Conservation (phyloP, 2,113 vertebrate genomes). For the Stigmatopora argus region DNA sequence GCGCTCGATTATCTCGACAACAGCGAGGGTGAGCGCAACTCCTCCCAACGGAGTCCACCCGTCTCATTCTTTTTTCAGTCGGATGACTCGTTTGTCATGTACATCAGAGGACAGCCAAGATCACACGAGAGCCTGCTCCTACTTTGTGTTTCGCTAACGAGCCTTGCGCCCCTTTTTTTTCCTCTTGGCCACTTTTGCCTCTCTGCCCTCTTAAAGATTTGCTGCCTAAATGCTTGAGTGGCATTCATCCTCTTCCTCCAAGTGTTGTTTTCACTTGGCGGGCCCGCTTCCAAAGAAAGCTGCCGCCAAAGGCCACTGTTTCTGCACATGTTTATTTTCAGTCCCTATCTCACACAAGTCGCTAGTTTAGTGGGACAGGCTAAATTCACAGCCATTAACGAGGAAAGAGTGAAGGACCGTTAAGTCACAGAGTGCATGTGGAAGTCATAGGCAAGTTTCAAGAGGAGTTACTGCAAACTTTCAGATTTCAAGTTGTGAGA, state of each 20-base stretch:
- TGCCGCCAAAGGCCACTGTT: neutral
- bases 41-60: conserved; percentile 30
- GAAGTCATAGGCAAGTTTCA: neutral
- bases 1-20: conserved; percentile 11
- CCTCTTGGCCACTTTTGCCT: conserved; percentile 47
- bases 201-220: conserved; percentile 56
- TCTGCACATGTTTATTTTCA: neutral
- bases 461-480: neutral
- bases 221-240: conserved; percentile 9
- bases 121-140: conserved; percentile 53
- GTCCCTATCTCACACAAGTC: neutral
- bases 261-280: neutral
- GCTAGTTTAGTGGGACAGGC: neutral
- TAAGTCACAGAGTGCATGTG: neutral
- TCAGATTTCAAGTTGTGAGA: neutral
- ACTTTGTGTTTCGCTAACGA: conserved; percentile 68
- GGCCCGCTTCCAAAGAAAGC: neutral
- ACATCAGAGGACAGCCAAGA: conserved; percentile 66
- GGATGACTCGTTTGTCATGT: conserved; percentile 61
- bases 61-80: conserved; percentile 48
- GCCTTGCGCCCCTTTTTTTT: conserved; percentile 35
- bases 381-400: neutral
- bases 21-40: conserved; percentile 24
- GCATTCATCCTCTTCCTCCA: neutral
- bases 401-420: neutral